Evolutionary conservation across 2,797 vertebrate genomes (phyloP).

Genomic region (Chaetodon trifasciatus): DNA sequence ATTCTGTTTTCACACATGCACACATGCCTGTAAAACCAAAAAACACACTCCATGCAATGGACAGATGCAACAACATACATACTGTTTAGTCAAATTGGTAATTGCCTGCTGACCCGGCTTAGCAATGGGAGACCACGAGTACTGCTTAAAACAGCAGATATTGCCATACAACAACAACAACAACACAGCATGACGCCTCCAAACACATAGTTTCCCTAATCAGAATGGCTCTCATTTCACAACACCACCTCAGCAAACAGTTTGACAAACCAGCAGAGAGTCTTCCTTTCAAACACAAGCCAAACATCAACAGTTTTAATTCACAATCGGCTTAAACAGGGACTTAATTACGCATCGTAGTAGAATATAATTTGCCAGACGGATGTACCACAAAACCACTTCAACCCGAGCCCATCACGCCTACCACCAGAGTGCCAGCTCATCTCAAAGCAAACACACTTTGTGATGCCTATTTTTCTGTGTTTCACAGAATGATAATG

Average conservation of each 20-base stretch:
- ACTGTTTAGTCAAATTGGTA: constrained; percentile 23
- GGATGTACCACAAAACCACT: constrained; percentile 5
- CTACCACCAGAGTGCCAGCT: background rate
- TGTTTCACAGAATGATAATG: constrained; percentile 10
- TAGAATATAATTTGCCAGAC: constrained; percentile 6
- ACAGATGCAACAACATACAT: constrained; percentile 53
- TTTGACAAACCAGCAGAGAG: constrained; percentile 4
- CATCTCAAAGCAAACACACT: constrained; percentile 9
- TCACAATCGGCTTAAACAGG: background rate
- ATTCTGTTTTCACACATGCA: constrained; percentile 37
- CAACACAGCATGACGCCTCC: constrained; percentile 31
- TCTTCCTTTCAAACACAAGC: constrained; percentile 5
- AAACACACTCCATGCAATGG: constrained; percentile 61
- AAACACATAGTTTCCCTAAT: constrained; percentile 43
- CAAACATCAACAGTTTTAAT: constrained; percentile 34
- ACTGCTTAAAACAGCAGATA: constrained; percentile 35
- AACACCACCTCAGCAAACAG: constrained; percentile 19
- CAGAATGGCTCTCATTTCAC: constrained; percentile 26
- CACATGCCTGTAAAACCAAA: constrained; percentile 46
- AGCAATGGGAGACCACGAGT: constrained; percentile 69
- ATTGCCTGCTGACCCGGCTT: constrained; percentile 73
- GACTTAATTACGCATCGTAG: constrained; percentile 1
- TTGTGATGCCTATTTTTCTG: background rate
- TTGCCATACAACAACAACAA: constrained; percentile 27
- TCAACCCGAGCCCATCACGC: constrained; percentile 12